Base-by-base conservation (phyloP, 2,888 invertebrate genomes). In the Busseola fusca region DNA sequence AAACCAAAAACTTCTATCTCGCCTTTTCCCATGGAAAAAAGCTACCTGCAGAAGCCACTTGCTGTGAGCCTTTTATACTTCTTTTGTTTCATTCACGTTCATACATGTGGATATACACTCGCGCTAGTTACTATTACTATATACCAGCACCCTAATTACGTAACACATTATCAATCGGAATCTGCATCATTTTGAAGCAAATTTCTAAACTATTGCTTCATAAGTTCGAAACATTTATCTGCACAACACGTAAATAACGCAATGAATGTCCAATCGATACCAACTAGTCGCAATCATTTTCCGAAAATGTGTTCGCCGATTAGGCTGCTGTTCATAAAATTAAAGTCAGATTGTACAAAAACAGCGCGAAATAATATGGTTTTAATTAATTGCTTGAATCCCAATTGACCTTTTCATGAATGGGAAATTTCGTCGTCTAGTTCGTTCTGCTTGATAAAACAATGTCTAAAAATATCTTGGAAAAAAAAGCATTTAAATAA, bases 281-380 rank as follows among this genome's bases (percentile, higher is more conserved):
- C n/a, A n/a, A n/a, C n/a, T n/a, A n/a, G n/a, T n/a, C n/a, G n/a
- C n/a, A n/a, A n/a, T n/a, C n/a, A n/a, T n/a, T n/a, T n/a, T n/a
- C n/a, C n/a, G n/a, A n/a, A n/a, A n/a, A n/a, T n/a, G n/a, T n/a
- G n/a, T n/a, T n/a, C n/a, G n/a, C n/a, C n/a, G n/a, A n/a, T n/a
- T n/a, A n/a, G n/a, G n/a, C n/a, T n/a, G n/a, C n/a, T n/a, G n/a
- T 64, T 63, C 40, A 64, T 52, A 12, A 60, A 63, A 65, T 40
- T 76, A 16, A 50, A 30, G n/a, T 52, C 25, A 73, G 27, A 30
- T 37, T 56, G 21, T 64, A 34, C 21, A n/a, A 25, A 69, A 69
- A 40, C 16, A 64, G 37, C 14, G 0, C 6, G 40, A 10, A 37
- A 27, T 48, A 34, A 58, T 27, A 12, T 27, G 66, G 4, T 66